Percentiles rank a stretch among this genome's conserved stretches.
Evolutionary conservation across 2,113 vertebrate genomes (phyloP).

Genomic region (Bujurquina vittata): DNA sequence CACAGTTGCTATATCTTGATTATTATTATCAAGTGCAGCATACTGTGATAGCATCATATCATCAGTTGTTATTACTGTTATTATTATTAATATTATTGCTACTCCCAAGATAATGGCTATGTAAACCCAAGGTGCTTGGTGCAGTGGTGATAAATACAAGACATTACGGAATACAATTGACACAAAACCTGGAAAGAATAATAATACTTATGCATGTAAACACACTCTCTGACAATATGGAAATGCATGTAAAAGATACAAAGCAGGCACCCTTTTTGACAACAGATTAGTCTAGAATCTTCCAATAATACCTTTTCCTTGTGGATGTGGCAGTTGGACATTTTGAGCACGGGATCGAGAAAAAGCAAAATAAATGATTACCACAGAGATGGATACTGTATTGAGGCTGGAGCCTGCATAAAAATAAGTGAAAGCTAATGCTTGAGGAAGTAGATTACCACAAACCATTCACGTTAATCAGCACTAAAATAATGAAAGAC

Average conservation of each 20-base stretch:
- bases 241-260: neutral
- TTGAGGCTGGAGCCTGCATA: neutral
- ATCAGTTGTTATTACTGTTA: too few relatives aligned
- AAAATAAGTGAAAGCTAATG: neutral
- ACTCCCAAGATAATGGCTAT: neutral
- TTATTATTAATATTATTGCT: neutral
- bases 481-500: neutral
- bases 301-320: neutral
- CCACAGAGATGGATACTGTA: neutral
- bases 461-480: neutral
- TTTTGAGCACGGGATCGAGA: neutral
- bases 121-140: neutral
- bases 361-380: neutral
- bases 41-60: too few relatives aligned
- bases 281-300: neutral
- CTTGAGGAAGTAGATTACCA: neutral
- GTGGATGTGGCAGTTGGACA: neutral
- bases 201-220: neutral
- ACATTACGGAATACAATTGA: neutral
- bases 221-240: neutral
- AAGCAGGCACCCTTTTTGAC: neutral
- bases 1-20: too few relatives aligned
- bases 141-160: neutral
- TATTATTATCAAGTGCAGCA: too few relatives aligned
- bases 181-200: neutral